Evolutionary conservation across 2,797 vertebrate genomes (phyloP).

Genomic region (Gymnocypris eckloni): DNA sequence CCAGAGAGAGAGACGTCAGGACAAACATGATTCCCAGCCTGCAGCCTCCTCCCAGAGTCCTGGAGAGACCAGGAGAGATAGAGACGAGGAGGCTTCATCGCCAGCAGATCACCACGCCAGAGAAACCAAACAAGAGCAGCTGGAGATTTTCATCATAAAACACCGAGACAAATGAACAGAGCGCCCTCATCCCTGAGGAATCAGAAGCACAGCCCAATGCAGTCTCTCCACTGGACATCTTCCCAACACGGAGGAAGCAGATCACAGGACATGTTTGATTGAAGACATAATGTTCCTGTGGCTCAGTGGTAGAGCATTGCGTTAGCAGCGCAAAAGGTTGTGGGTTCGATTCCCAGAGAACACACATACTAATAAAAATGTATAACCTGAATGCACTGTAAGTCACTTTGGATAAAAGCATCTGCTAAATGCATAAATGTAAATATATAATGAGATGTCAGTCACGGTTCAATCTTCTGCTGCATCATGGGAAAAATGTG

Average conservation of each 20-base stretch:
- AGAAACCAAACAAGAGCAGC: constrained; percentile 25
- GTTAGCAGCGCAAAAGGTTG: too few relatives aligned
- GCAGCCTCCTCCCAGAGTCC: constrained; percentile 41
- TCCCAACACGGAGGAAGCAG: not conserved
- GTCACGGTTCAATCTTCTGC: not conserved
- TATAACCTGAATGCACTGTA: too few relatives aligned
- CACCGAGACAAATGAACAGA: constrained; percentile 38
- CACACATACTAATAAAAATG: too few relatives aligned
- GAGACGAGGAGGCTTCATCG: constrained; percentile 17
- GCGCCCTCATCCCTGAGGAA: not conserved
- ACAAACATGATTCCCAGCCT: constrained; percentile 47
- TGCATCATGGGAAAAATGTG: not conserved
- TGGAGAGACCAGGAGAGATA: constrained; percentile 43
- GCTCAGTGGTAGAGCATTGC: too few relatives aligned
- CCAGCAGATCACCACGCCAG: not conserved
- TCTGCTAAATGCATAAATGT: too few relatives aligned
- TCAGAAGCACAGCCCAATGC: not conserved
- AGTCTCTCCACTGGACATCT: not conserved
- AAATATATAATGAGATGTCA: not conserved
- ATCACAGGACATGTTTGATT: not conserved
- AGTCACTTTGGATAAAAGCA: too few relatives aligned
- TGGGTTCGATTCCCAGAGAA: too few relatives aligned
- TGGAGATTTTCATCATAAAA: constrained; percentile 42
- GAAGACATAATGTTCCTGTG: not conserved
- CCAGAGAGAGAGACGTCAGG: constrained; percentile 6